These are phyloP conservation scores for Eubucco bourcierii DNA, from an alignment of 2,113 vertebrate species.

Conservation along the genomic window DNA sequence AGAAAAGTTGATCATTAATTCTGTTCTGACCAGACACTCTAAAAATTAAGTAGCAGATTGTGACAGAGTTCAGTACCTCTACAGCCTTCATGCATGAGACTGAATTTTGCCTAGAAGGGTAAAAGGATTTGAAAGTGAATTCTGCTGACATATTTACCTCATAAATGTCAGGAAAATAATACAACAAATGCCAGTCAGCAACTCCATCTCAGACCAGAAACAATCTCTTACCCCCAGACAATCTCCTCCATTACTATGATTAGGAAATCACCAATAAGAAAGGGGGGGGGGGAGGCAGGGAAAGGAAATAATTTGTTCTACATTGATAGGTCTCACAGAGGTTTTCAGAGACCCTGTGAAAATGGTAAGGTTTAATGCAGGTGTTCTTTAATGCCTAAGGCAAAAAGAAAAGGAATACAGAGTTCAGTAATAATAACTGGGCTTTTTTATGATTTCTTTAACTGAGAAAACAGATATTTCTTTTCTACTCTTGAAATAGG, in stretches of 20 bases:
- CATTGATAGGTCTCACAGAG: neutral
- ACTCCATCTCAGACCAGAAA: neutral
- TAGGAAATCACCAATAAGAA: neutral
- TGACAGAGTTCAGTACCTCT: neutral
- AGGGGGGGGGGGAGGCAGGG: too few relatives aligned
- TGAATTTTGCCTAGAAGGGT: neutral
- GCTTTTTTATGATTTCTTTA: neutral
- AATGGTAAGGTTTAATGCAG: neutral
- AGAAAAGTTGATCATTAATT: neutral
- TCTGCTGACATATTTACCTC: neutral
- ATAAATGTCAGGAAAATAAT: slow-evolving; percentile 8
- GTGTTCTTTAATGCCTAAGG: neutral
- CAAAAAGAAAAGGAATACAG: neutral
- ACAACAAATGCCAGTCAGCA: neutral
- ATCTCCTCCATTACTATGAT: neutral
- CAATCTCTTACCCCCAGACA: neutral
- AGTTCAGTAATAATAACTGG: neutral
- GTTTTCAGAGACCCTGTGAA: neutral
- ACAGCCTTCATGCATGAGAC: neutral
- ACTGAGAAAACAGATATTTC: neutral
- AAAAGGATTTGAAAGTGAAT: slow-evolving; percentile 11
- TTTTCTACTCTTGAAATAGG: neutral
- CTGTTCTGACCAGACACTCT: neutral
- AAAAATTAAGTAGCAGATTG: neutral
- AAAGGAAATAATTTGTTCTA: neutral